Conservation (phyloP, 2,888 invertebrate species). For the Drosophila phalerata region DNA sequence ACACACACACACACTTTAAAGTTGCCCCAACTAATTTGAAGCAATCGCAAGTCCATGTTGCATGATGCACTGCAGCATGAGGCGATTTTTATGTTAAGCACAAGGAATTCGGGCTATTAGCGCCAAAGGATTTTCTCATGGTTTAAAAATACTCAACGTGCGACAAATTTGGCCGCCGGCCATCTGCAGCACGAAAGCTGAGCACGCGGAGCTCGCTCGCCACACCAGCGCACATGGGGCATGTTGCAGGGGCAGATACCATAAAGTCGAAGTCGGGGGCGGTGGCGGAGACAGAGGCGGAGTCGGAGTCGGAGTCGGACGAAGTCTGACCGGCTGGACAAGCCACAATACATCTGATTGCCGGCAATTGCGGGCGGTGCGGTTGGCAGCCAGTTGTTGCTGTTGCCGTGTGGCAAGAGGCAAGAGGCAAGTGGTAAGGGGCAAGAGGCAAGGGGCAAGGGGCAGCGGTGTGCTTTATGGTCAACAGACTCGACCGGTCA, state of each 20-base stretch:
- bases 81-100: conserved; percentile 82
- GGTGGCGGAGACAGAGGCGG: conserved; percentile 15
- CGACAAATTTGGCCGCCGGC: conserved; percentile 78
- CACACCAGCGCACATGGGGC: conserved; percentile 2
- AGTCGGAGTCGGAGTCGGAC: conserved; percentile 33
- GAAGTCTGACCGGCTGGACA: conserved; percentile 52
- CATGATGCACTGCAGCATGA: conserved; percentile 76
- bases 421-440: background rate
- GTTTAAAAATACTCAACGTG: conserved; percentile 83
- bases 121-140: conserved; percentile 85
- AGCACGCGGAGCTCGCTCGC: conserved; percentile 63
- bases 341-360: conserved; percentile 73
- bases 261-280: conserved; percentile 7
- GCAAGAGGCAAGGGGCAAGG: conserved; percentile 3
- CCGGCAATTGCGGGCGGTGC: conserved; percentile 67
- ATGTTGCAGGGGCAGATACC: conserved; percentile 26
- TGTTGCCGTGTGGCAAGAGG: background rate
- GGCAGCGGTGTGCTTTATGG: conserved; percentile 63
- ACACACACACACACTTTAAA: conserved; percentile 6
- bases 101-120: conserved; percentile 84
- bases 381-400: conserved; percentile 56
- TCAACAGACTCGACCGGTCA: conserved; percentile 54
- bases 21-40: conserved; percentile 58
- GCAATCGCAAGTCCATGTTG: conserved; percentile 55
- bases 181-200: conserved; percentile 80